Base-by-base conservation (phyloP, 2,797 vertebrate species). In the Poecilia wingei region DNA sequence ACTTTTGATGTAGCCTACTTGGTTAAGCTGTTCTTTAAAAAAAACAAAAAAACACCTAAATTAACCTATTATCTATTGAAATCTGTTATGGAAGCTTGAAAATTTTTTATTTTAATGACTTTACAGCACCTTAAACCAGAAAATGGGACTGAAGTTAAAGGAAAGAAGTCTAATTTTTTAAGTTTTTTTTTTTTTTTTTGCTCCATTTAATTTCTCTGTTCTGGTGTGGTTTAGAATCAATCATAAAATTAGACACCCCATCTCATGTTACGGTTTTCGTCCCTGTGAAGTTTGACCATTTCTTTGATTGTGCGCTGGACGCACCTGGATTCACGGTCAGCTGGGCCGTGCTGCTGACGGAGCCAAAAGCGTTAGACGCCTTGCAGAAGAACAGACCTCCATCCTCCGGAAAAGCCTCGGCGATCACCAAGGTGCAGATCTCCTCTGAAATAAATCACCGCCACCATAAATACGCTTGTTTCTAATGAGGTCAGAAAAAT, bases 381-480 rank as follows among this genome's bases (percentile, higher is more conserved):
- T 91, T 96, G 92, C 98, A 99, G 20, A 95, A 96, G 88, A 99
- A 98, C 79, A 95, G 89, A 46, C 98, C 98, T 3, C 97, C 97
- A 18, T 99, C 98, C 94, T 99, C 98, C 46, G 97, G 97, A 87
- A 99, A 99, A 9, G 97, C 97, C 93, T 99, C 98, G 0, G 98
- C 96, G 13, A 99, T 99, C 84, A 99, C 98, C 57, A 99, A 93
- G 2, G 98, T 99, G 84, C 98, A 99, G 89, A 99, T 99, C 95
- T 99, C 98, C 91, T 99, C 98, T 98, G 76, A 49, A 94, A 78
- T 72, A 79, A 47, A 72, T 1, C 36, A 41, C 12, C 12, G 4
- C 2, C n/a, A 70, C 72, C 3, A 4, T 31, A 12, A 13, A 9
- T 9, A 33, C 9, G 61, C 59, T 73, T 53, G 46, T 79, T 61